Evolutionary conservation across 1,140 invertebrate species (phyloP).

Genomic region (Heliconius melpomene): DNA sequence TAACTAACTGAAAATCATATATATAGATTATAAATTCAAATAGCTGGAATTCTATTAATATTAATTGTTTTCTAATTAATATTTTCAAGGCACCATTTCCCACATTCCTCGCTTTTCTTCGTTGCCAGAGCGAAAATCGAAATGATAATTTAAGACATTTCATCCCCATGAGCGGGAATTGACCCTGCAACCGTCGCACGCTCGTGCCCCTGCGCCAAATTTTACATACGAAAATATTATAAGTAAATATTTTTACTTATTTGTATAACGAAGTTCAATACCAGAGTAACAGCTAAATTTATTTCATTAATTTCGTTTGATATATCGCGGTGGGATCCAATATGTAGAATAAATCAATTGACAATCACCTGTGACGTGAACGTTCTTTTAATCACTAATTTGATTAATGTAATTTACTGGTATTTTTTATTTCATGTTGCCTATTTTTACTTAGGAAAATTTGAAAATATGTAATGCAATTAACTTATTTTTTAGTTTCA

Average conservation of each 20-base stretch:
- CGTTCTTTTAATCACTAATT: not conserved
- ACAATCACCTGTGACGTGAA: not conserved
- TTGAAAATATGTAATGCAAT: too few species aligned
- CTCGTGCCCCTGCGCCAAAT: too few species aligned
- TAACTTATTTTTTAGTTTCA: too few species aligned
- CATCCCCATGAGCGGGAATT: too few species aligned
- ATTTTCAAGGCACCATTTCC: not conserved
- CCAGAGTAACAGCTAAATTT: not conserved
- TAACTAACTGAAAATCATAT: too few species aligned
- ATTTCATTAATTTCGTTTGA: not conserved
- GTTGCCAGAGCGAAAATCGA: too few species aligned
- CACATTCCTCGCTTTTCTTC: not conserved
- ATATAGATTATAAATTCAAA: too few species aligned
- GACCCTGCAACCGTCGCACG: too few species aligned
- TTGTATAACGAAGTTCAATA: not conserved
- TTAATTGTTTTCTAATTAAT: too few species aligned
- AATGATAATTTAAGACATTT: too few species aligned
- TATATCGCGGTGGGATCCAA: not conserved
- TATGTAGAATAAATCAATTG: constrained; percentile 2
- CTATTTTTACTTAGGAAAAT: not conserved
- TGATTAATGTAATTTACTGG: not conserved
- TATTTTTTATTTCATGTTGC: not conserved
- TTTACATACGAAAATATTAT: not conserved
- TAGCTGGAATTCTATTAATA: too few species aligned
- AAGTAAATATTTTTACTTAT: not conserved